Conservation (phyloP, 2,888 invertebrate species). For the Leucophenga montana region DNA sequence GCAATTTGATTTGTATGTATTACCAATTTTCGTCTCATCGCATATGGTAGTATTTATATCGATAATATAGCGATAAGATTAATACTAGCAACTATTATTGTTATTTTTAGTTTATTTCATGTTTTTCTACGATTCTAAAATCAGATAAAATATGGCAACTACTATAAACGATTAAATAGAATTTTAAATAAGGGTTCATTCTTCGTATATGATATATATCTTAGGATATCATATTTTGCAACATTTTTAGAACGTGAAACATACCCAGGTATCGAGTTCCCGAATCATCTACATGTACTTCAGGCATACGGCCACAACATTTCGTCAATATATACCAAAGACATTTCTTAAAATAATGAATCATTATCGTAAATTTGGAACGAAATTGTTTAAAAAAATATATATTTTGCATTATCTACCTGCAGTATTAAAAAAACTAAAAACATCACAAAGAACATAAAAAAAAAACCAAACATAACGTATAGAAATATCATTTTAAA, state of each 20-base stretch:
- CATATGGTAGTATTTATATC: slow-evolving; percentile 13
- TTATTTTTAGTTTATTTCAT: too few relatives aligned
- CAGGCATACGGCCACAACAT: neutral
- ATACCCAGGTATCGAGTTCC: too few relatives aligned
- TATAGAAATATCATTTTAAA: neutral
- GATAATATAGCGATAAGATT: slow-evolving; percentile 29
- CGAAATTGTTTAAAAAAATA: neutral
- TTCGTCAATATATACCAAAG: neutral
- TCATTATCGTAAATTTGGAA: neutral
- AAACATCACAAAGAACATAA: neutral
- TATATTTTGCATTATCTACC: too few relatives aligned
- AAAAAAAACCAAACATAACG: neutral
- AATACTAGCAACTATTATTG: too few relatives aligned
- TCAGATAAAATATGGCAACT: too few relatives aligned
- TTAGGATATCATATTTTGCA: too few relatives aligned
- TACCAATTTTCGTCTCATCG: neutral
- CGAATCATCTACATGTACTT: too few relatives aligned
- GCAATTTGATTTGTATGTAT: neutral
- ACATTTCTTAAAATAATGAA: neutral
- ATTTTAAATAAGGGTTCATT: too few relatives aligned
- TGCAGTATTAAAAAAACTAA: neutral
- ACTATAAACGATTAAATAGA: too few relatives aligned
- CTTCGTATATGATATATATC: too few relatives aligned
- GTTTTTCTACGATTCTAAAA: too few relatives aligned
- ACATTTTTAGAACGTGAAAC: too few relatives aligned